These are phyloP conservation scores for Aethina tumida DNA, from an alignment of 1,140 invertebrate genomes.

Conservation along the genomic window DNA sequence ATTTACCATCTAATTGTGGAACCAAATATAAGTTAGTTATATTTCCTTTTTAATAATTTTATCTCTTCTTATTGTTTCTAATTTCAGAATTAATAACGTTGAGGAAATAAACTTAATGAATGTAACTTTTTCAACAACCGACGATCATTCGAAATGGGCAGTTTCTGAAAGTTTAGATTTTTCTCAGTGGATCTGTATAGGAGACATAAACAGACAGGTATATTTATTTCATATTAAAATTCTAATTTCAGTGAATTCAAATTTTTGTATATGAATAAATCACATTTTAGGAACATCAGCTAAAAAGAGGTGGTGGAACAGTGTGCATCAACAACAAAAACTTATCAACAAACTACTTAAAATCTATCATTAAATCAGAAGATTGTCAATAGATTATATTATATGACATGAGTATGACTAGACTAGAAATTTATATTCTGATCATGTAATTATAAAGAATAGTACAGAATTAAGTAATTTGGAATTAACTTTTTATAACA, in stretches of 20 bases:
- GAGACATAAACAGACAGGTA: slow-evolving; percentile 87
- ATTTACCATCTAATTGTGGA: slow-evolving; percentile 58
- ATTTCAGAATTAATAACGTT: slow-evolving; percentile 59
- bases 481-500: too few species aligned
- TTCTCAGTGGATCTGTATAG: slow-evolving; percentile 71
- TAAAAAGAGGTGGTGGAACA: slow-evolving; percentile 68
- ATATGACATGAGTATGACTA: too few species aligned
- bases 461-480: too few species aligned
- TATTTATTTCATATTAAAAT: slow-evolving; percentile 19
- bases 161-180: slow-evolving; percentile 43
- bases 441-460: too few species aligned
- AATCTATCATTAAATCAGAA: slow-evolving; percentile 10
- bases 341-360: slow-evolving; percentile 19
- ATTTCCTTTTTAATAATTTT: slow-evolving; percentile 6
- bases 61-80: slow-evolving; percentile 4
- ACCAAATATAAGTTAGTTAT: slow-evolving; percentile 41
- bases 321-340: slow-evolving; percentile 47
- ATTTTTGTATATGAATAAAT: slow-evolving; percentile 7
- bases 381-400: too few species aligned
- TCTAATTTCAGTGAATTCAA: slow-evolving; percentile 1
- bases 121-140: slow-evolving; percentile 57
- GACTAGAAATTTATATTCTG: too few species aligned
- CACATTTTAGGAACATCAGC: slow-evolving; percentile 56
- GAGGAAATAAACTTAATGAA: slow-evolving; percentile 42
- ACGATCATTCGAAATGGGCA: slow-evolving; percentile 91